Evolutionary conservation across 2,888 invertebrate species (phyloP).

Genomic region (Auanema sp.): DNA sequence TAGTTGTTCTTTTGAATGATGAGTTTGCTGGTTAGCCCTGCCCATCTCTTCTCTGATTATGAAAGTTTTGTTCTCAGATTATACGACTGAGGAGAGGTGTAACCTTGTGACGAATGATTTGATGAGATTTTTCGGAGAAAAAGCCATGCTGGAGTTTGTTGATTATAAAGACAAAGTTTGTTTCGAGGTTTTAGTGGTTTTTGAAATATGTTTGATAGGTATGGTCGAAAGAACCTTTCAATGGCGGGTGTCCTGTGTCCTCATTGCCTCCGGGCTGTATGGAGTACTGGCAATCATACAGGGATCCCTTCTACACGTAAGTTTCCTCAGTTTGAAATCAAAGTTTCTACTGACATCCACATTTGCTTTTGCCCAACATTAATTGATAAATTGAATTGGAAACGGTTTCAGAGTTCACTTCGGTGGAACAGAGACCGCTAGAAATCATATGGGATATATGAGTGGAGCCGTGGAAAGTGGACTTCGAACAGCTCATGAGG

Average conservation of each 20-base stretch:
- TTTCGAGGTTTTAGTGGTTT: background rate
- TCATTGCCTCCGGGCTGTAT: slow-evolving; percentile 63
- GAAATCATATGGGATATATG: slow-evolving; percentile 65
- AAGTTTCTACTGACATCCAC: background rate
- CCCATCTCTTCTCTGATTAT: background rate
- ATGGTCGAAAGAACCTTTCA: slow-evolving; percentile 66
- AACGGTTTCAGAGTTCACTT: slow-evolving; percentile 53
- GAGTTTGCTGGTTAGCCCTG: slow-evolving; percentile 26
- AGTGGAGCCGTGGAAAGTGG: slow-evolving; percentile 63
- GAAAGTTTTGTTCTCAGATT: slow-evolving; percentile 18
- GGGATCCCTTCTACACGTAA: slow-evolving; percentile 41
- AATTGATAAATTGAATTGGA: background rate
- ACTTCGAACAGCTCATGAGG: slow-evolving; percentile 30
- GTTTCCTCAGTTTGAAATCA: background rate
- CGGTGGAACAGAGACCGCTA: slow-evolving; percentile 65
- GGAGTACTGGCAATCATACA: slow-evolving; percentile 30
- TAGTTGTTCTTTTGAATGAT: slow-evolving; percentile 64
- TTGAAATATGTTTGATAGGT: slow-evolving; percentile 22
- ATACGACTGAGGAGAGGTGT: slow-evolving; percentile 59
- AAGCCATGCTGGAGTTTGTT: slow-evolving; percentile 39
- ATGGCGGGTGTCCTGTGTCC: slow-evolving; percentile 66
- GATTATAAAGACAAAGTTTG: slow-evolving; percentile 63
- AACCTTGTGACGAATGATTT: slow-evolving; percentile 63
- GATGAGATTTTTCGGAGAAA: slow-evolving; percentile 37
- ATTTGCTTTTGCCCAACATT: background rate